Evolutionary conservation across 1,140 invertebrate genomes (phyloP).

Genomic region (Mactra quadrangularis): DNA sequence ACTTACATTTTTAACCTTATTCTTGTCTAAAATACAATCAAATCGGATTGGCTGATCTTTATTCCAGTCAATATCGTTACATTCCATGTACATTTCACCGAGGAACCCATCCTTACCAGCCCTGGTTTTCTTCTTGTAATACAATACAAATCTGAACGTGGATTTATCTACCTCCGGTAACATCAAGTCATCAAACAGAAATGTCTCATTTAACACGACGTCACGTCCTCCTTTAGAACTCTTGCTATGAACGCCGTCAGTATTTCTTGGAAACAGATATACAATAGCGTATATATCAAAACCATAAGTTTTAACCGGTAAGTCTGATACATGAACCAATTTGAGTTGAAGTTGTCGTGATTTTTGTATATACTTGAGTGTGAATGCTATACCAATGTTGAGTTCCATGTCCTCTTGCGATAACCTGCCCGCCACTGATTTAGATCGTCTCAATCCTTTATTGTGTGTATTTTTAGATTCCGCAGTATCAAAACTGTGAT

Average conservation of each 20-base stretch:
- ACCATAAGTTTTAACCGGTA: slow-evolving; percentile 43
- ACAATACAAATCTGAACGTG: slow-evolving; percentile 44
- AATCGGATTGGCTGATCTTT: slow-evolving; percentile 11
- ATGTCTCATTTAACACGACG: slow-evolving; percentile 33
- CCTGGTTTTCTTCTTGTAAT: slow-evolving; percentile 34
- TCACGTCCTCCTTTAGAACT: slow-evolving; percentile 23
- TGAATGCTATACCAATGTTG: slow-evolving; percentile 28
- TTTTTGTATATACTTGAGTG: slow-evolving; percentile 45
- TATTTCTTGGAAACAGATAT: slow-evolving; percentile 53
- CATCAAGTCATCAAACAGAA: slow-evolving; percentile 48
- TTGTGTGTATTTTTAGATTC: background rate
- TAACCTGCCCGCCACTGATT: background rate
- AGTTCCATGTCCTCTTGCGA: slow-evolving; percentile 8
- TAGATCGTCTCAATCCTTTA: slow-evolving; percentile 21
- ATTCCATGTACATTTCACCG: slow-evolving; percentile 57
- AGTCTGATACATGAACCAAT: slow-evolving; percentile 21
- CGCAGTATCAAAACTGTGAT: slow-evolving; percentile 26
- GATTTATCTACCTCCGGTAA: slow-evolving; percentile 52
- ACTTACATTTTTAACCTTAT: slow-evolving; percentile 25
- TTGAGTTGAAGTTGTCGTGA: slow-evolving; percentile 30
- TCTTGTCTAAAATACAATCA: slow-evolving; percentile 16
- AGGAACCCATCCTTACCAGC: slow-evolving; percentile 45
- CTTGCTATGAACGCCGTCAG: slow-evolving; percentile 53
- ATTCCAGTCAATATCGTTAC: slow-evolving; percentile 48
- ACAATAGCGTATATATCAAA: slow-evolving; percentile 44